Evolutionary conservation across 2,888 invertebrate genomes (phyloP).

Genomic region (Nomada fabriciana): DNA sequence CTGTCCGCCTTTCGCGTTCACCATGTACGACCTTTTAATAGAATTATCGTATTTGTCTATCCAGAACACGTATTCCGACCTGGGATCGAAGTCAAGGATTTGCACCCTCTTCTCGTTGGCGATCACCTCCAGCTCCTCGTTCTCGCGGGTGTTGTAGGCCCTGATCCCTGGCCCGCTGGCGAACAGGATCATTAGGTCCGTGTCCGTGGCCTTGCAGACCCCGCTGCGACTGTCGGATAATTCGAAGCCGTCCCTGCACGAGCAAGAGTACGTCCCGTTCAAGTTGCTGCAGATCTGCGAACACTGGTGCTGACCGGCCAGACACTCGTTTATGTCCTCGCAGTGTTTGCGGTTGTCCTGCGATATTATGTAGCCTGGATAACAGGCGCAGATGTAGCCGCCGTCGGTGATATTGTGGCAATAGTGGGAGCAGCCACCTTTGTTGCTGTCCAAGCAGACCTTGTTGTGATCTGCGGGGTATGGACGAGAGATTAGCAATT

Average conservation of each 20-base stretch:
- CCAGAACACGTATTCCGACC: slow-evolving; percentile 96
- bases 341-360: slow-evolving; percentile 93
- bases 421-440: slow-evolving; percentile 96
- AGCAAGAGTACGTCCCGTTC: slow-evolving; percentile 95
- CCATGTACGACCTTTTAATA: slow-evolving; percentile 96
- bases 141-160: slow-evolving; percentile 88
- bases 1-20: slow-evolving; percentile 91
- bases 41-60: slow-evolving; percentile 96
- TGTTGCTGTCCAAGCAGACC: slow-evolving; percentile 83
- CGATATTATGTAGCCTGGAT: slow-evolving; percentile 93
- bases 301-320: slow-evolving; percentile 93
- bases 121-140: slow-evolving; percentile 91
- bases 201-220: slow-evolving; percentile 90
- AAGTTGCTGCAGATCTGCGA: slow-evolving; percentile 97
- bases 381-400: slow-evolving; percentile 96
- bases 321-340: slow-evolving; percentile 96
- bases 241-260: slow-evolving; percentile 93
- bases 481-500: background rate
- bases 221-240: slow-evolving; percentile 92
- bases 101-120: slow-evolving; percentile 95
- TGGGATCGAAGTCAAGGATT: slow-evolving; percentile 95
- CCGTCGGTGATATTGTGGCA: slow-evolving; percentile 93
- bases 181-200: slow-evolving; percentile 88
- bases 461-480: slow-evolving; percentile 82
- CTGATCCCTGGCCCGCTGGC: slow-evolving; percentile 95